Percentiles rank a stretch among this genome's conserved stretches.
phyloP scores from a whole-genome alignment of 2,888 invertebrate genomes.

The Bombylius discolor region DNA sequence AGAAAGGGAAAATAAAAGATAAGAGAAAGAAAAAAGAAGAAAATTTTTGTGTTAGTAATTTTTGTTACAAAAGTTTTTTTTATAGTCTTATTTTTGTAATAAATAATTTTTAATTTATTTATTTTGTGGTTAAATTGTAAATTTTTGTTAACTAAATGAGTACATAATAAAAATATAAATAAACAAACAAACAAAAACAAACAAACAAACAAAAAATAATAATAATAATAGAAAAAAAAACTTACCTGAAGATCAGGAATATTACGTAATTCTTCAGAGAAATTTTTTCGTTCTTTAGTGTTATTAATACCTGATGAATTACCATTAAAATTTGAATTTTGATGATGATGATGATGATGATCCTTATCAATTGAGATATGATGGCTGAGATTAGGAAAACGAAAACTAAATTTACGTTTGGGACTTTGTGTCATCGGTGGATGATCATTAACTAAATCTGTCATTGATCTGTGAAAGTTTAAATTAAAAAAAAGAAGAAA shows the following conservation, averaged over 20 bases:
- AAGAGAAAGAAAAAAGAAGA: no score
- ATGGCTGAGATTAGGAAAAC: conserved; percentile 44
- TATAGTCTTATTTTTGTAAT: no score
- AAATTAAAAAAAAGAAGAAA: conserved; percentile 15
- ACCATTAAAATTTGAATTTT: conserved; percentile 19
- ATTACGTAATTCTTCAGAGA: conserved; percentile 75
- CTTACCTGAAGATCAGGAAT: conserved; percentile 80
- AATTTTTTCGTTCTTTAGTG: conserved; percentile 53
- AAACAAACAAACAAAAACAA: no score
- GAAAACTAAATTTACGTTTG: conserved; percentile 65
- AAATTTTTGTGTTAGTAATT: no score
- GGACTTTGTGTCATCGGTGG: conserved; percentile 49
- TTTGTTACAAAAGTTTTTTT: no score
- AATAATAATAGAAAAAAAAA: background rate
- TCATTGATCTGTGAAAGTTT: conserved; percentile 41
- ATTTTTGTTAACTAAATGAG: no score
- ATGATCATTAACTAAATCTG: conserved; percentile 43
- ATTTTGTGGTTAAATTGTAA: no score
- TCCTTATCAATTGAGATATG: conserved; percentile 22
- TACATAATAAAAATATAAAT: no score
- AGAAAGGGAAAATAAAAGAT: no score
- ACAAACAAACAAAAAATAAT: no score
- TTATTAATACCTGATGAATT: conserved; percentile 35
- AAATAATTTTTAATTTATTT: no score
- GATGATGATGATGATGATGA: conserved; percentile 3